These are phyloP conservation scores for Choristoneura rosaceana DNA, from an alignment of 2,888 invertebrate genomes.

Conservation along the genomic window DNA sequence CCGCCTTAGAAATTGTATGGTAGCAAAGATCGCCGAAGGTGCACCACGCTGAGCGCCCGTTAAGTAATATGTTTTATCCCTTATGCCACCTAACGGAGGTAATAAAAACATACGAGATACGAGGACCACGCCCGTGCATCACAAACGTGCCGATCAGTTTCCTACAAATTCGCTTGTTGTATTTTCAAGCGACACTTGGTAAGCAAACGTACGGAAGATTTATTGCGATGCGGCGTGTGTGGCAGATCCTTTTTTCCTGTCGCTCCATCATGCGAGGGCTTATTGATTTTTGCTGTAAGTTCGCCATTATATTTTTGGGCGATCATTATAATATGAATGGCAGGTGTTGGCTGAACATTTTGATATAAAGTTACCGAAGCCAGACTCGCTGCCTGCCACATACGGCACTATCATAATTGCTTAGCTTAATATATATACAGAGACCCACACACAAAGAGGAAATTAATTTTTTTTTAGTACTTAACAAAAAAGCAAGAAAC, in stretches of 20 bases:
- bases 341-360: conserved; percentile 25
- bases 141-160: conserved; percentile 67
- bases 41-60: conserved; percentile 62
- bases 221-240: conserved; percentile 75
- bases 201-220: conserved; percentile 78
- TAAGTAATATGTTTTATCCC: conserved; percentile 53
- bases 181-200: conserved; percentile 74
- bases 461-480: conserved; percentile 23
- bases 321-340: conserved; percentile 31
- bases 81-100: conserved; percentile 66
- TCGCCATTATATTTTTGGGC: conserved; percentile 27
- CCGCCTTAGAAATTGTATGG: conserved; percentile 53
- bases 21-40: conserved; percentile 58
- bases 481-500: conserved; percentile 21
- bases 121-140: conserved; percentile 66
- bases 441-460: neutral
- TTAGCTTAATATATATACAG: neutral
- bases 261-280: conserved; percentile 52
- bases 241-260: conserved; percentile 59
- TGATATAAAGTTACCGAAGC: conserved; percentile 18
- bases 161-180: conserved; percentile 67
- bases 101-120: conserved; percentile 72
- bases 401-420: conserved; percentile 14
- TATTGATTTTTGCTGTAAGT: conserved; percentile 52
- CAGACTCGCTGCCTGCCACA: neutral